Base-by-base conservation (phyloP, 2,113 vertebrate genomes). In the Charina bottae region DNA sequence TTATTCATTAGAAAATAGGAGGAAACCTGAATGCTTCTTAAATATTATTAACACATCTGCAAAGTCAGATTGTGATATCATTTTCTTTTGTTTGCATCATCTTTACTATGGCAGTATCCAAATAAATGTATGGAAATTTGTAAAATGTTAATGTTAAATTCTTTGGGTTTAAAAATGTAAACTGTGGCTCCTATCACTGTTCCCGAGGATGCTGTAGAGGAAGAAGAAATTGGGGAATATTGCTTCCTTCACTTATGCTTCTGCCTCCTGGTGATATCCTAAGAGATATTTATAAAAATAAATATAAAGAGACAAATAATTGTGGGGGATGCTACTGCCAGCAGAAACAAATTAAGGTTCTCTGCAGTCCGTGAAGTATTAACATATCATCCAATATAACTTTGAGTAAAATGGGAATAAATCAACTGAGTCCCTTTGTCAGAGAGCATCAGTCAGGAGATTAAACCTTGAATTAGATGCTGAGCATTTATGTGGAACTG, bases 1-100 rank as follows among this genome's bases (percentile, higher is more conserved):
- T 97, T 94, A n/a, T 56, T 94, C 94, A 55, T 64, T 90, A 89
- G 92, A 94, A 95, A 97, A 91, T 87, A 94, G 92, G n/a, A 93
- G 59, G 91, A 72, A 15, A 26, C 56, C 46, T 90, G n/a, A 53
- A 64, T 0, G 26, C 93, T 95, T 96, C 53, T 90, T 3, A 96
- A 37, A 59, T 88, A 96, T 92, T 83, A 55, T 91, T 94, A 96
- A 94, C 72, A 60, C 9, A n/a, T n/a, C 23, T 88, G 84, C 59
- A 95, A 93, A 96, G 94, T 95, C 88, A 95, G 19, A 15, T 60
- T 96, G 90, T 94, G 93, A 88, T 90, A 12, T 62, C 37, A 83
- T 54, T 1, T 92, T 89, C 85, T 95, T 96, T 95, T 92, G 91
- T 94, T 72, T 87, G 5, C 0, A 0, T 94, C 83, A 2, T 92